Conservation (phyloP, 2,797 vertebrate species). For the Macroramphosus scolopax region DNA sequence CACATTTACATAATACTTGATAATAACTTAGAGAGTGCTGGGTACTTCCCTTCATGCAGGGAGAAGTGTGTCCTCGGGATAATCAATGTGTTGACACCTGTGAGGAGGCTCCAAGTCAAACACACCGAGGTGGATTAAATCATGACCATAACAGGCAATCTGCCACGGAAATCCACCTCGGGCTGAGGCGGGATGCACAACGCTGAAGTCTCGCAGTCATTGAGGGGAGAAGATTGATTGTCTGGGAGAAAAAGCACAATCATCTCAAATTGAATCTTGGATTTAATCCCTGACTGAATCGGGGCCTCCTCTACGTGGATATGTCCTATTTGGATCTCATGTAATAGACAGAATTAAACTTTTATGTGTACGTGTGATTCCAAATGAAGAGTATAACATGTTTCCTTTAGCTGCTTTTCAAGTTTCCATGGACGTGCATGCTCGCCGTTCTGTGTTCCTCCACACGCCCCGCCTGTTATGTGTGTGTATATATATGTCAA, state of each 20-base stretch:
- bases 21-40: neutral
- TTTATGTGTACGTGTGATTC: conserved; percentile 13
- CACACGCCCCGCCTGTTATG: conserved; percentile 35
- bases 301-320: conserved; percentile 11
- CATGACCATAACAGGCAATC: conserved; percentile 63
- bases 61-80: conserved; percentile 16
- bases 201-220: conserved; percentile 50
- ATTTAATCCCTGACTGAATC: no score
- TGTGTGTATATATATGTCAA: conserved; percentile 39
- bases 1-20: no score
- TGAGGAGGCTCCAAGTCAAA: conserved; percentile 46
- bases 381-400: neutral
- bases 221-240: conserved; percentile 43
- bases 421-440: conserved; percentile 41
- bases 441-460: conserved; percentile 41
- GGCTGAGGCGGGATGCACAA: conserved; percentile 31
- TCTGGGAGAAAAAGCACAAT: conserved; percentile 46
- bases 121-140: conserved; percentile 48
- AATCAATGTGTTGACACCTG: conserved; percentile 41
- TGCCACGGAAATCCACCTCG: conserved; percentile 49
- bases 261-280: conserved; percentile 47
- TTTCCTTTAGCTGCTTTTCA: conserved; percentile 33
- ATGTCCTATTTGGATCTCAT: conserved; percentile 16
- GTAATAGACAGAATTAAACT: conserved; percentile 17
- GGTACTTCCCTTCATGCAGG: conserved; percentile 1